Evolutionary conservation across 2,113 vertebrate genomes (phyloP), one percentile per base, ranked within the genome.

Genomic region (Lepidothrix coronata): DNA sequence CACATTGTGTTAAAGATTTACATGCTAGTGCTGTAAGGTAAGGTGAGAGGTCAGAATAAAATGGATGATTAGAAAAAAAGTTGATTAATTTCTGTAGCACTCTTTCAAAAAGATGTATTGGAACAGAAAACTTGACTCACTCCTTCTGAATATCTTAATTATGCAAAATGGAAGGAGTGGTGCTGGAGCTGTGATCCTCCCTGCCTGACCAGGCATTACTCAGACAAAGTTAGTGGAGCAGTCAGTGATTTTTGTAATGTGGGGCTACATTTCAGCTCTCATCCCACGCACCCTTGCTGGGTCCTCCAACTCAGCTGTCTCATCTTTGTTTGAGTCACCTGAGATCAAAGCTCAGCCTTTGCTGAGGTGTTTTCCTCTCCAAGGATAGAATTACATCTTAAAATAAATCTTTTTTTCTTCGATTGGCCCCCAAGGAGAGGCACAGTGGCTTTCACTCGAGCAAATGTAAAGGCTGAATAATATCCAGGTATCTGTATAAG

Each of bases 21-120:
- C 89, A 88, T 90, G 91, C 93, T 7, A 65, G 62, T 79, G 91
- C 54, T 62, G 88, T 75, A 79, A 81, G 67, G 54, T 63, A 44
- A 93, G 78, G 96, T 71, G 82, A 89, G 30, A 85, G 97, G 80
- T 97, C 92, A 93, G 74, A 85, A 75, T 75, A 44, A 86, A 97
- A 71, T 74, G 76, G 74, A 46, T 93, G 62, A 79, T 76, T 83
- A 59, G 55, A 55, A 85, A 73, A 84, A 49, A 89, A 33, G 71
- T 77, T 92, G 79, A 93, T 94, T 92, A 73, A 91, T 95, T 95
- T 86, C 65, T 65, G 59, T 62, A 88, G 62, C 71, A 35, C 65
- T 88, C 4, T 76, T 96, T 91, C 54, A 25, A n/a, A 92, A 85
- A 66, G 85, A 89, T 41, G 17, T 37, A 22, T 57, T 41, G 57